Conservation (phyloP, 2,113 vertebrate genomes). For the Mionectes macconnelli region DNA sequence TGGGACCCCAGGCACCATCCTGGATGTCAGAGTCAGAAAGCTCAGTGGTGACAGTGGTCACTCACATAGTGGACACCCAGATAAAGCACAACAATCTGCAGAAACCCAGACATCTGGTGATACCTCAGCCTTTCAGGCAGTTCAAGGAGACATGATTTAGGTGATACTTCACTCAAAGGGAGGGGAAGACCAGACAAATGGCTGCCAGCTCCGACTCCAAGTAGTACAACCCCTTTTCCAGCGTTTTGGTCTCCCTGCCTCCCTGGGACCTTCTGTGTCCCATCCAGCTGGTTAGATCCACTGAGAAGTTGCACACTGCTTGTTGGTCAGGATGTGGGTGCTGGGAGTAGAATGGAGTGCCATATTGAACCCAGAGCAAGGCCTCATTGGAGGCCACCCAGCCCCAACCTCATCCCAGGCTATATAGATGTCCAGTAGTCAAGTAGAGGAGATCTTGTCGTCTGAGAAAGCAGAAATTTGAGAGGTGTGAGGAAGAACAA, state of each 20-base stretch:
- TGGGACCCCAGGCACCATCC: rapidly evolving
- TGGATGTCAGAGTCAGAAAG: neutral
- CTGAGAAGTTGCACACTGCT: neutral
- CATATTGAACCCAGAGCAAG: neutral
- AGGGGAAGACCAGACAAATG: neutral
- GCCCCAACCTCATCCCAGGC: neutral
- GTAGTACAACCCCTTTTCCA: neutral
- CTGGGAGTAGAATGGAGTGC: neutral
- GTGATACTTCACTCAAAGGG: neutral
- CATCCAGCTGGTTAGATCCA: neutral
- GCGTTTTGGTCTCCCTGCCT: neutral
- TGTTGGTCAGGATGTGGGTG: rapidly evolving
- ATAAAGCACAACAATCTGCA: neutral
- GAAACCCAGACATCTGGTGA: neutral
- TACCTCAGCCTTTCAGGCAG: neutral
- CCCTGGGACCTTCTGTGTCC: neutral
- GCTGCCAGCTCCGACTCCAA: neutral
- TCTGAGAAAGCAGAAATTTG: neutral
- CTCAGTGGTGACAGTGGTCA: rapidly evolving
- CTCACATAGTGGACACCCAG: neutral
- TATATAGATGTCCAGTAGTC: neutral
- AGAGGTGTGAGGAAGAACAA: neutral
- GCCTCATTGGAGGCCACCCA: neutral
- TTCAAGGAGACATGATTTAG: neutral
- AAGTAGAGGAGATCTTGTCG: rapidly evolving